These are phyloP conservation scores for Porites evermanni DNA, from an alignment of 92 coral and sea anemone genomes.

Conservation along the genomic window DNA sequence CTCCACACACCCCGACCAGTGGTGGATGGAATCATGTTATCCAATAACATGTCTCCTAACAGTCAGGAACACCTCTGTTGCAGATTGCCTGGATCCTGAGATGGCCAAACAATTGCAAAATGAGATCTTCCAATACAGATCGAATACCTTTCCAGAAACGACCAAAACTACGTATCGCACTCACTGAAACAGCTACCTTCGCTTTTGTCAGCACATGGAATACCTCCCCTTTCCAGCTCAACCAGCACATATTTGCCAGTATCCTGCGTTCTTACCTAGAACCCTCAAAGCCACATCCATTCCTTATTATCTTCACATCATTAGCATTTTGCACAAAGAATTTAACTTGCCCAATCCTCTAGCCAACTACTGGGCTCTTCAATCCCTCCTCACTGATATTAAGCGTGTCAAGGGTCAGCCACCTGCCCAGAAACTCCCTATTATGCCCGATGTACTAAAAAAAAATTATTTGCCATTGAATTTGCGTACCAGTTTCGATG, in stretches of 20 bases:
- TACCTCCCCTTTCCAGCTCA: slow-evolving; percentile 30
- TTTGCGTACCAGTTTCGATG: slow-evolving; percentile 4
- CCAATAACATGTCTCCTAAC: not conserved
- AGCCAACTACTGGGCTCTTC: slow-evolving; percentile 1
- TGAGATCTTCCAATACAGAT: too few species aligned
- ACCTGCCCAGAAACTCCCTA: not conserved
- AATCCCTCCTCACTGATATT: not conserved
- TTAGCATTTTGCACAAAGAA: slow-evolving; percentile 10
- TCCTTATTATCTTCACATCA: slow-evolving; percentile 21
- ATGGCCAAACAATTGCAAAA: slow-evolving; percentile 9
- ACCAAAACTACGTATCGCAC: too few species aligned
- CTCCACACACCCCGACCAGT: not conserved
- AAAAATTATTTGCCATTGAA: not conserved
- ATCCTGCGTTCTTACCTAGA: slow-evolving; percentile 29
- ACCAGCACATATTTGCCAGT: slow-evolving; percentile 34
- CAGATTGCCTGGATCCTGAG: not conserved
- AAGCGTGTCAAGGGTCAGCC: slow-evolving; percentile 8
- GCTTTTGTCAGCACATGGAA: slow-evolving; percentile 25
- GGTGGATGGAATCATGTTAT: not conserved
- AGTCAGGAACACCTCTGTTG: not conserved
- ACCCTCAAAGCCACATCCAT: slow-evolving; percentile 21
- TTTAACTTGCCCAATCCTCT: not conserved
- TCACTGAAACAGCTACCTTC: slow-evolving; percentile 9
- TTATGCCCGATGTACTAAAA: not conserved
- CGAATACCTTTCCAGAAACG: too few species aligned